Base-by-base conservation (phyloP, 2,888 invertebrate genomes). In the Drosophila buzzatii region DNA sequence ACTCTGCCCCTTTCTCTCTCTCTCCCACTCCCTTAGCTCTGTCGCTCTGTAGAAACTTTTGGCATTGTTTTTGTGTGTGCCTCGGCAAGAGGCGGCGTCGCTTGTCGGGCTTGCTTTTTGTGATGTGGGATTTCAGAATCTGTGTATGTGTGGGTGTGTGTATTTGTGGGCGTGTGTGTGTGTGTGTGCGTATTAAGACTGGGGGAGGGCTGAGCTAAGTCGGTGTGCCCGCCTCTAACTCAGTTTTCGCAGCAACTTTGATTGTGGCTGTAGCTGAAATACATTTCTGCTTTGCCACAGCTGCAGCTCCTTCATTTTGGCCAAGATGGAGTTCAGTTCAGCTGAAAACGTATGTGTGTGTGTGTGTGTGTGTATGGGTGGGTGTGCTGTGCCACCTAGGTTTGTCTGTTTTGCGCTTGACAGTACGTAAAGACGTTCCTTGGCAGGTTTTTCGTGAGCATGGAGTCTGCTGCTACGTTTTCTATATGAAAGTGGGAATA, bases 191-290 rank as follows among this genome's bases (percentile, higher is more conserved):
- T 61, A 51, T 18, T 64, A 67, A 68, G 63, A 55, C 51, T 78
- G 74, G 83, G 90, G 82, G 27, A 73, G 89, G 90, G 80, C 82
- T 90, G 91, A 90, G 90, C 86, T 75, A 78, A 87, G 89, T 80
- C 86, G 88, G 71, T 90, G 71, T 70, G 56, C 64, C 61, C 79
- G 70, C 65, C 82, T 79, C 79, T 79, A 82, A 73, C 79, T 70
- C 70, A 73, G 79, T 79, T 75, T 81, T 75, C 84, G 84, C 72
- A 90, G 78, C 85, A 90, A 90, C 90, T 87, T 87, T 87, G 86
- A 90, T 91, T 87, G 86, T 87, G 86, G 89, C 90, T 87, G 80
- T 76, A 76, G 85, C 82, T 79, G 87, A 76, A 82, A 82, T 78
- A 79, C 77, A 79, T 73, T 72, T 81, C 71, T 85, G 90, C 73